A percentile compares a stretch with the other conserved stretches of the same genome.
Evolutionary conservation across 2,888 invertebrate genomes (phyloP).

Genomic region (Toxonevra muliebris): DNA sequence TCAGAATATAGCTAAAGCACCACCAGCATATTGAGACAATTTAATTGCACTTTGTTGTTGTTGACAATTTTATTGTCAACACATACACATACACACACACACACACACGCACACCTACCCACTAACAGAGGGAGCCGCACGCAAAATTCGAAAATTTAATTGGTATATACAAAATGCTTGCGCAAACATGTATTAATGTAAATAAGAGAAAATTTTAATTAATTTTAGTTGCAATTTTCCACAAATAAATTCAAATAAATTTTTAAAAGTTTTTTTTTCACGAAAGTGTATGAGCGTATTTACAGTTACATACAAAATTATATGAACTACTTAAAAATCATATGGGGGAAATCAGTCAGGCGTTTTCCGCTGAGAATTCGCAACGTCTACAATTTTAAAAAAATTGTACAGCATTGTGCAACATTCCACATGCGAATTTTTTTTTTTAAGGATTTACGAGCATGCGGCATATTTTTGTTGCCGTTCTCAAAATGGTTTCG

Average conservation of each 20-base stretch:
- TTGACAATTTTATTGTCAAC: not conserved
- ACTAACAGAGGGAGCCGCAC: not conserved
- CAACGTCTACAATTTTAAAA: not conserved
- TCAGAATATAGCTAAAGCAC: too few relatives aligned
- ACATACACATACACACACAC: not conserved
- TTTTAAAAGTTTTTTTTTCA: too few relatives aligned
- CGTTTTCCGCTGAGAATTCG: too few relatives aligned
- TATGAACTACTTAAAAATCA: too few relatives aligned
- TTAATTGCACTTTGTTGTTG: not conserved
- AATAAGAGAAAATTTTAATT: not conserved
- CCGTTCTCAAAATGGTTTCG: too few relatives aligned
- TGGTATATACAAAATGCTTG: not conserved
- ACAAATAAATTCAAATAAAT: not conserved
- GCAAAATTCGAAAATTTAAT: not conserved
- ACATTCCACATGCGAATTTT: too few relatives aligned
- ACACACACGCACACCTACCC: not conserved
- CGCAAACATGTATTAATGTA: not conserved
- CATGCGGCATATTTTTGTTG: too few relatives aligned
- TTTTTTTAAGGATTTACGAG: too few relatives aligned
- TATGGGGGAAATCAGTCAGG: too few relatives aligned
- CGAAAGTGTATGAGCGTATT: too few relatives aligned
- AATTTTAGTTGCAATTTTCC: constrained; percentile 14
- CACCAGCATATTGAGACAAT: too few relatives aligned
- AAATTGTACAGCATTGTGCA: not conserved
- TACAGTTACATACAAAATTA: too few relatives aligned